Evolutionary conservation across 2,113 vertebrate genomes (phyloP).

Genomic region (Pelecanus crispus): DNA sequence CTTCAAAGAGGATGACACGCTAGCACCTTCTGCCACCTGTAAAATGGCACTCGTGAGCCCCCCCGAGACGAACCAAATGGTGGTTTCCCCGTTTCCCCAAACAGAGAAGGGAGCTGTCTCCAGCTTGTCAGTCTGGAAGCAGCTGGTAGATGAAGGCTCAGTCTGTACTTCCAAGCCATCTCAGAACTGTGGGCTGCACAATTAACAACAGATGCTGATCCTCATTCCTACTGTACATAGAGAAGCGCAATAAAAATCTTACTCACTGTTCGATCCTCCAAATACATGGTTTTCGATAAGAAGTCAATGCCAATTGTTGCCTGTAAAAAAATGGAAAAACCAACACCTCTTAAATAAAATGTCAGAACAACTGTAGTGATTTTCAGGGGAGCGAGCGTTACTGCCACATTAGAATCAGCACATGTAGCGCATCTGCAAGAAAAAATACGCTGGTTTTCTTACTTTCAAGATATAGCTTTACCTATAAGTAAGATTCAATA

Average conservation of each 20-base stretch:
- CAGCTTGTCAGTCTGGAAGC: background rate
- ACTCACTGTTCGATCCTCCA: slow-evolving; percentile 99
- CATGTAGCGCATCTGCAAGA: background rate
- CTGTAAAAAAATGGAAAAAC: slow-evolving; percentile 67
- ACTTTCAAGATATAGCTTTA: background rate
- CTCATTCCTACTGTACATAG: background rate
- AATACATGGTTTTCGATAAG: slow-evolving; percentile 99
- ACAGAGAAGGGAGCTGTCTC: background rate
- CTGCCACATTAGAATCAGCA: background rate
- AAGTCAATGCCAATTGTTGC: slow-evolving; percentile 99
- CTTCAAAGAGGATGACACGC: background rate
- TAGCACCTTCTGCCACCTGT: background rate
- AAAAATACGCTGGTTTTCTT: background rate
- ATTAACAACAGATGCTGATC: background rate
- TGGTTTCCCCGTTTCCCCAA: background rate
- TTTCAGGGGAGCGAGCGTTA: background rate
- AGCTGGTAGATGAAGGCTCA: background rate
- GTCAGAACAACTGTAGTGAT: background rate
- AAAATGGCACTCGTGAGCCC: background rate
- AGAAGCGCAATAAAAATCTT: slow-evolving; percentile 49
- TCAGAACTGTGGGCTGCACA: background rate
- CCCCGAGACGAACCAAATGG: background rate
- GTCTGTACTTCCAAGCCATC: background rate
- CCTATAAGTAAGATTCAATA: background rate
- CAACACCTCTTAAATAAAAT: background rate